Evolutionary conservation across 2,888 invertebrate species (phyloP).

Genomic region (Cinara cedri): DNA sequence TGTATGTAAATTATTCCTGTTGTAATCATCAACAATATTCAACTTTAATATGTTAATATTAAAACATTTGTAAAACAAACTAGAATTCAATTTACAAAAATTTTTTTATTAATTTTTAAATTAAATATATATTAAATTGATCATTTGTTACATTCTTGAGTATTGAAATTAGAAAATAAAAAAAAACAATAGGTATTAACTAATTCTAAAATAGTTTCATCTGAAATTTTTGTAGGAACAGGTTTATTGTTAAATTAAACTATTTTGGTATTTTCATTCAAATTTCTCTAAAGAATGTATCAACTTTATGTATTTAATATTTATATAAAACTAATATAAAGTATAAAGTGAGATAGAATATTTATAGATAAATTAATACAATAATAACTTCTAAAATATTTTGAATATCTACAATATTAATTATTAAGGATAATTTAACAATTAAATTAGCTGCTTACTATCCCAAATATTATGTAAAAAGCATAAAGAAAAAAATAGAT

Average conservation of each 20-base stretch:
- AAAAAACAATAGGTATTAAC: constrained; percentile 13
- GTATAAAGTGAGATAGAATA: neutral
- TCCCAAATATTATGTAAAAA: constrained; percentile 22
- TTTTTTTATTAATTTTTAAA: neutral
- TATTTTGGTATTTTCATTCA: too few relatives aligned
- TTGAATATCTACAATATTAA: neutral
- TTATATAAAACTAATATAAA: neutral
- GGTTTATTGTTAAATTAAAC: neutral
- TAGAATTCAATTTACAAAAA: neutral
- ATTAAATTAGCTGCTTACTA: neutral
- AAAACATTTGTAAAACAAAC: neutral
- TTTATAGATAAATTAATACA: neutral
- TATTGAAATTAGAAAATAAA: neutral
- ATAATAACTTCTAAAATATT: constrained; percentile 3
- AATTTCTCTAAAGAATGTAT: too few relatives aligned
- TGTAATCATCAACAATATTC: too few relatives aligned
- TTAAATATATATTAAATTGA: neutral
- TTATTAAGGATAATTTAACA: neutral
- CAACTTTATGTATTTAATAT: neutral
- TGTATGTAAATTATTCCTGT: neutral
- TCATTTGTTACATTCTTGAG: neutral
- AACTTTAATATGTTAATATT: constrained; percentile 6
- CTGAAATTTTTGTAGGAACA: constrained; percentile 11
- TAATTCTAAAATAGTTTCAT: constrained; percentile 12
- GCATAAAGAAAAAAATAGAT: neutral